Evolutionary conservation across 2,797 vertebrate genomes (phyloP), one percentile per base, ranked within the genome.

Genomic region (Xenopus petersii): DNA sequence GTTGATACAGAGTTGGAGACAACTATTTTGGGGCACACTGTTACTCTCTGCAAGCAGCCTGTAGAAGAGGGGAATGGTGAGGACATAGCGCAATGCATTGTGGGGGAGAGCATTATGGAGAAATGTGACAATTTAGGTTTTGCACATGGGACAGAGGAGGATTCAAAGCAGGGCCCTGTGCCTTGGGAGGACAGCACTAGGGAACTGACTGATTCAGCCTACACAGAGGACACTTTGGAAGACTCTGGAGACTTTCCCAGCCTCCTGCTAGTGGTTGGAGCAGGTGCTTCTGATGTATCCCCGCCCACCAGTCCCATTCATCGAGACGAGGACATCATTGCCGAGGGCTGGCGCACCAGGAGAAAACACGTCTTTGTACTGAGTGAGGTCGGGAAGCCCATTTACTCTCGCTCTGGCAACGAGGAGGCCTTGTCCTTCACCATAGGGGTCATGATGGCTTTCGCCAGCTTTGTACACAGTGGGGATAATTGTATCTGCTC

Each of bases 391-490:
- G 95, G 96, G 26, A 98, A 98, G 73, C 95, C 95, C 24, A 98
- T 98, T 84, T 98, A 98, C 81, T 98, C 96, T 0, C 88, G 95
- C 6, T 95, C 97, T 0, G 95, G 96, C 62, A 98, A 95, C 0
- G 96, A 97, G 82, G 96, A 98, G 84, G 95, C 95, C 0, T 89
- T 98, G 66, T 97, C 95, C 0, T 95, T 95, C 42, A 97, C 95
- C 75, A 98, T 97, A 95, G 96, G 96, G 0, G 95, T 98, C 75
- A 96, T 98, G 95, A 97, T 96, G 89, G 95, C 96, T 0, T 85
- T 98, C 5, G 96, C 96, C 80, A 97, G 95, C 60, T 98, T 98
- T 54, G 94, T 97, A 74, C 95, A 97, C 86, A 96, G 94, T 48
- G 93, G 94, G 12, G 93, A 95, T 70, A 95, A 98, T 2, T 86